Percentiles rank a stretch among this genome's conserved stretches.
phyloP scores from a whole-genome alignment of 1,140 invertebrate species.

The Heliconius eleuchia region DNA sequence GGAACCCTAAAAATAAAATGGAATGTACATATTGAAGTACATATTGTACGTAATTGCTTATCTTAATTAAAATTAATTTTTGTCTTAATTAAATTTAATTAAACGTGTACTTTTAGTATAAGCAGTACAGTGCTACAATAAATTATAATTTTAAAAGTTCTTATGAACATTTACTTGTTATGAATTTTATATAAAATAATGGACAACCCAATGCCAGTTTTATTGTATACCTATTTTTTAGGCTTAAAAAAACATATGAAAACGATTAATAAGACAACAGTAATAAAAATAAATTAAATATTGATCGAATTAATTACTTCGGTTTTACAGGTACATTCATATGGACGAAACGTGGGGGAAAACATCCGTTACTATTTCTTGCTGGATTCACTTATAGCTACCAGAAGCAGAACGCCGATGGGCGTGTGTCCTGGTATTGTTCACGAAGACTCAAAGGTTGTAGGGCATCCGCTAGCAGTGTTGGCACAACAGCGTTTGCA shows the following conservation, averaged over 20 bases:
- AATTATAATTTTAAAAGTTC: background rate
- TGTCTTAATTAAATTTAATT: background rate
- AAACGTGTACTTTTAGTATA: background rate
- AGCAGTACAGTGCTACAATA: background rate
- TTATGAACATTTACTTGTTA: background rate
- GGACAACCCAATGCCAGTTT: background rate
- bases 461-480: constrained; percentile 63
- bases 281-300: background rate
- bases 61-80: background rate
- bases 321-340: constrained; percentile 57
- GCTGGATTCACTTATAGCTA: constrained; percentile 70
- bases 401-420: constrained; percentile 71
- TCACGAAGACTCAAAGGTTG: constrained; percentile 70
- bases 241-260: background rate
- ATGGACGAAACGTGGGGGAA: constrained; percentile 71
- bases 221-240: background rate
- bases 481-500: constrained; percentile 51
- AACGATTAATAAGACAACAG: background rate
- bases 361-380: constrained; percentile 65
- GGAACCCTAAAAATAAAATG: too few relatives aligned
- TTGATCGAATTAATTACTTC: background rate
- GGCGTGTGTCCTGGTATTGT: constrained; percentile 72
- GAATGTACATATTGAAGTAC: too few relatives aligned
- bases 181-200: background rate
- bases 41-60: background rate